Evolutionary conservation across 2,888 invertebrate genomes (phyloP), one percentile per base, ranked within the genome.

Genomic region (Linyphia triangularis): DNA sequence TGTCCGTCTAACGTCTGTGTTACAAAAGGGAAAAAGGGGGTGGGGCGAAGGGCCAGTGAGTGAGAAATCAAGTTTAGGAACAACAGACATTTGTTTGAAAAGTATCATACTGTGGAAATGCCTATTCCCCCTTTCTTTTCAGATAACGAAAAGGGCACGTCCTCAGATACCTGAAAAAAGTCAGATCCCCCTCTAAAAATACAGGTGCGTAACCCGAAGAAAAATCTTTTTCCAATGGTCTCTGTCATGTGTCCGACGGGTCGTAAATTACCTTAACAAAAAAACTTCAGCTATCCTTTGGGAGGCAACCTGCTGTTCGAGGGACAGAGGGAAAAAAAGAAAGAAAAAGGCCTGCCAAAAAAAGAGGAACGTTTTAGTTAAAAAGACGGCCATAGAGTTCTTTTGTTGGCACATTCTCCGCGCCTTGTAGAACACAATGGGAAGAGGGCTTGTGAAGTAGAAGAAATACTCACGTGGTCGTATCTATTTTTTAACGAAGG

Each of bases 201-300:
- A 86, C 86, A 86, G 81, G 81, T 81, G 86, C 37, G 73, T 75
- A 22, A 43, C 79, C 67, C 10, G 13, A 10, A 81, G 63, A 73
- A 61, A 67, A 65, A 63, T 33, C 37, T 37, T 73, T 72, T 67
- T 30, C 70, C 69, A 24, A 57, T 61, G 24, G 40, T 61, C 43
- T 51, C 28, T 28, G 30, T 75, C 65, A 65, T 28, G 65, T 73
- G 86, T 77, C 85, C 70, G 16, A 30, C 7, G 19, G 28, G 40
- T 73, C 86, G 81, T 86, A 86, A 86, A 86, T 86, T 86, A 81
- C 75, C 37, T 59, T 67, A 57, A 86, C 73, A 59, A 72, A 69
- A 65, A 67, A 86, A 26, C 59, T 59, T 57, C 67, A 59, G 81
- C 37, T 73, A 24, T 69, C 43, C 65, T 73, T 37, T 16, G 81